phyloP scores from a whole-genome alignment of 1,140 invertebrate species.

The Eubasilissa regina region DNA sequence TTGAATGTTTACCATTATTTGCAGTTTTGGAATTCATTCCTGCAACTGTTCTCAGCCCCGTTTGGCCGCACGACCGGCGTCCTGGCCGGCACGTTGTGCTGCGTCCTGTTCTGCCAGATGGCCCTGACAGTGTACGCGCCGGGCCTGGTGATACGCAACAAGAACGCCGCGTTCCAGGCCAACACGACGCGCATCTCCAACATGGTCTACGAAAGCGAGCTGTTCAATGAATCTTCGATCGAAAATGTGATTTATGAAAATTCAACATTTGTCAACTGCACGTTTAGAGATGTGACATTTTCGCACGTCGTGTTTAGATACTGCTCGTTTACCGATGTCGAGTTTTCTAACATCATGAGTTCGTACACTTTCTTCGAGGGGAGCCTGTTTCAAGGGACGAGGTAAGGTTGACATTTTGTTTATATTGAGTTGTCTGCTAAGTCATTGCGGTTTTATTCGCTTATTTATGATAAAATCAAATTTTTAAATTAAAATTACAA shows the following conservation, averaged over 20 bases:
- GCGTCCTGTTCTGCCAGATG: slow-evolving; percentile 64
- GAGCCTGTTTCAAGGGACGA: slow-evolving; percentile 66
- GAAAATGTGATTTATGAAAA: slow-evolving; percentile 67
- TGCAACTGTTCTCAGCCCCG: slow-evolving; percentile 73
- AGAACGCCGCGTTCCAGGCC: slow-evolving; percentile 64
- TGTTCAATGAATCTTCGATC: slow-evolving; percentile 66
- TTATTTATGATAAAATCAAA: no score
- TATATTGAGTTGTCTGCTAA: no score
- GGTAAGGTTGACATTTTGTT: slow-evolving; percentile 62
- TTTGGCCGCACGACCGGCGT: slow-evolving; percentile 69
- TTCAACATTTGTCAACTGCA: slow-evolving; percentile 67
- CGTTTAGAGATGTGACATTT: slow-evolving; percentile 68
- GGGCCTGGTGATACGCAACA: slow-evolving; percentile 63
- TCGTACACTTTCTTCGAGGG: slow-evolving; percentile 67
- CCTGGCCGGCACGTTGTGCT: slow-evolving; percentile 64
- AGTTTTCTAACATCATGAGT: slow-evolving; percentile 69
- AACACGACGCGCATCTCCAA: slow-evolving; percentile 55
- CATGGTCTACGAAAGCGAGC: slow-evolving; percentile 59
- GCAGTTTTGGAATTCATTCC: slow-evolving; percentile 75
- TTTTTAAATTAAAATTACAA: no score
- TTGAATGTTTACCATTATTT: slow-evolving; percentile 56
- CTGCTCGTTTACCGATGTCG: slow-evolving; percentile 68
- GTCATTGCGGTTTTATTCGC: no score
- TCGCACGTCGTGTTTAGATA: slow-evolving; percentile 70
- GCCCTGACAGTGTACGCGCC: slow-evolving; percentile 67